Conservation (phyloP, 2,888 invertebrate species). For the Dexiosoma caninum region DNA sequence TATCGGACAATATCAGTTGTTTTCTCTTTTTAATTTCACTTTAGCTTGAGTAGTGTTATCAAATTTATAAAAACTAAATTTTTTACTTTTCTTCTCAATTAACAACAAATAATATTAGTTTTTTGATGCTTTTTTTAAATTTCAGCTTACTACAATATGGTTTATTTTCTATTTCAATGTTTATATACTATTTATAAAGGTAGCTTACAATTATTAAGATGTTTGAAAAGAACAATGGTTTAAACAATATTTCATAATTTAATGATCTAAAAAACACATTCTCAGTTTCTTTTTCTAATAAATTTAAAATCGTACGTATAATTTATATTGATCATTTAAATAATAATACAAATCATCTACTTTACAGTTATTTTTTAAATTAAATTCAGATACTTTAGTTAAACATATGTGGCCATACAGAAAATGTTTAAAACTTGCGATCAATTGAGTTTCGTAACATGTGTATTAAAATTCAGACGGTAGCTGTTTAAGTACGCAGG, state of each 20-base stretch:
- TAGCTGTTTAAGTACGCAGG: no score
- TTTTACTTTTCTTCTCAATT: background rate
- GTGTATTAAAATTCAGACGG: no score
- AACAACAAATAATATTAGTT: slow-evolving; percentile 40
- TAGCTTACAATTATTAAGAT: slow-evolving; percentile 54
- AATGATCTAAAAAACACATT: slow-evolving; percentile 41
- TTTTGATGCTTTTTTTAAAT: slow-evolving; percentile 19
- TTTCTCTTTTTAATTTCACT: background rate
- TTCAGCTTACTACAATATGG: slow-evolving; percentile 56
- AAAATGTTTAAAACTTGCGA: background rate
- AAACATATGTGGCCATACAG: background rate
- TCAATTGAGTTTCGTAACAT: no score
- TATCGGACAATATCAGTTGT: background rate
- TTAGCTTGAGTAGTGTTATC: slow-evolving; percentile 25
- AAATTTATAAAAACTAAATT: slow-evolving; percentile 25
- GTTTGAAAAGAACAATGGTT: slow-evolving; percentile 59
- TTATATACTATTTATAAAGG: slow-evolving; percentile 38
- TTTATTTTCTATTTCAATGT: slow-evolving; percentile 15
- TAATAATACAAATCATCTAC: slow-evolving; percentile 7
- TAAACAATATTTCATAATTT: slow-evolving; percentile 21
- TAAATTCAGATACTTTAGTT: background rate
- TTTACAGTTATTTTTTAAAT: background rate
- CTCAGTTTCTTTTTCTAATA: slow-evolving; percentile 44
- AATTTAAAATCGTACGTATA: slow-evolving; percentile 42
- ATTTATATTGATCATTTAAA: slow-evolving; percentile 29